phyloP scores from a whole-genome alignment of 2,113 vertebrate species.

The Spermophilus dauricus region DNA sequence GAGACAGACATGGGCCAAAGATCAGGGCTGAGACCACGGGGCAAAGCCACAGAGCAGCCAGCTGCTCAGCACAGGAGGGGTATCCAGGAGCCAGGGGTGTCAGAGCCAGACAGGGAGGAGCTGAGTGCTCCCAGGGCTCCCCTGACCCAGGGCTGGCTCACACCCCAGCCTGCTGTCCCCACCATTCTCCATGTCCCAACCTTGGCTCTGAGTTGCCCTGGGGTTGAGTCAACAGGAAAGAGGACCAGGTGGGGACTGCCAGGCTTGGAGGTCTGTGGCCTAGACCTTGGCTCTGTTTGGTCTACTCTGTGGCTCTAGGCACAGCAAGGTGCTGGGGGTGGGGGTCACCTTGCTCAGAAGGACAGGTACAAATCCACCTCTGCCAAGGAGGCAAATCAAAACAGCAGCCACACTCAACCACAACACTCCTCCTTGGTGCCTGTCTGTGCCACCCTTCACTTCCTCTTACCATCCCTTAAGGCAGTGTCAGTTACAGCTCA shows the following conservation, averaged over 20 bases:
- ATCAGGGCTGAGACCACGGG: neutral
- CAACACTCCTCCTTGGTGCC: too few relatives aligned
- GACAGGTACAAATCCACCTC: neutral
- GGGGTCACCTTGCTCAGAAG: neutral
- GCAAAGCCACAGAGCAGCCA: neutral
- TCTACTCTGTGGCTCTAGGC: neutral
- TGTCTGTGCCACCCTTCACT: neutral
- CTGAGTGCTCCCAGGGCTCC: too few relatives aligned
- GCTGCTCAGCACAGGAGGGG: neutral
- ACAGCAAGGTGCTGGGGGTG: neutral
- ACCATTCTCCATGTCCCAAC: fast-evolving
- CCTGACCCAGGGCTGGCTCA: neutral
- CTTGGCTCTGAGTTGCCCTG: neutral
- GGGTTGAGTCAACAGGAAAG: too few relatives aligned
- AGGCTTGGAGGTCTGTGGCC: neutral
- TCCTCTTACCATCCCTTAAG: neutral
- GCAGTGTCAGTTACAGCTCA: neutral
- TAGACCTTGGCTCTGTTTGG: neutral
- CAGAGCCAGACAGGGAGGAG: neutral
- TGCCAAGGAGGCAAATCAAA: neutral
- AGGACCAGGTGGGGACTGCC: neutral
- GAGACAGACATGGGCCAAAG: neutral
- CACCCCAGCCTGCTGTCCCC: neutral
- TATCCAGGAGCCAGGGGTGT: neutral
- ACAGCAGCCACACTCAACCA: too few relatives aligned